Evolutionary conservation across 1,140 invertebrate genomes (phyloP).

Genomic region (Sycobia sp.): DNA sequence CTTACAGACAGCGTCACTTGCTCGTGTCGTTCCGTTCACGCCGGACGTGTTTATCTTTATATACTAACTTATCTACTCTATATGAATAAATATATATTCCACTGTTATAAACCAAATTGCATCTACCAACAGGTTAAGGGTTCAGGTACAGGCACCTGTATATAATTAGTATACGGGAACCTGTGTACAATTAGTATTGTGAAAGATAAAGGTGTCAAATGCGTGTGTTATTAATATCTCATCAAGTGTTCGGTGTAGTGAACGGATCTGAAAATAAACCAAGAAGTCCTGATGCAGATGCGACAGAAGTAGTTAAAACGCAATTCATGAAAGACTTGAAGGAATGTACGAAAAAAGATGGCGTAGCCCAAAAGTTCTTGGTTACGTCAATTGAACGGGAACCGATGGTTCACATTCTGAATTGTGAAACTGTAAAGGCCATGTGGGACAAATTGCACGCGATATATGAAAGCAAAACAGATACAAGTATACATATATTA

Average conservation of each 20-base stretch:
- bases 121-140: too few species aligned
- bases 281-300: neutral
- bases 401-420: conserved; percentile 45
- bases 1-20: too few species aligned
- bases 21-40: too few species aligned
- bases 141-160: too few species aligned
- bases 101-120: too few species aligned
- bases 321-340: conserved; percentile 9
- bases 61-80: too few species aligned
- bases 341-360: conserved; percentile 35
- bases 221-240: conserved; percentile 26
- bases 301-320: neutral
- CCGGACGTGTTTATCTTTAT: too few species aligned
- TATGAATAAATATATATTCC: too few species aligned
- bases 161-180: too few species aligned
- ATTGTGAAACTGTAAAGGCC: conserved; percentile 44
- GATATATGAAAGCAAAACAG: conserved; percentile 45
- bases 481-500: conserved; percentile 42
- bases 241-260: conserved; percentile 25
- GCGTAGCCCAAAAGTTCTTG: conserved; percentile 39
- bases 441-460: conserved; percentile 47
- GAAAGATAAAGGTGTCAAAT: conserved; percentile 40
- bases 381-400: conserved; percentile 18
- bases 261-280: too few species aligned
- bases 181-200: too few species aligned